phyloP scores from a whole-genome alignment of 2,888 invertebrate species.

The Cantharis rufa region DNA sequence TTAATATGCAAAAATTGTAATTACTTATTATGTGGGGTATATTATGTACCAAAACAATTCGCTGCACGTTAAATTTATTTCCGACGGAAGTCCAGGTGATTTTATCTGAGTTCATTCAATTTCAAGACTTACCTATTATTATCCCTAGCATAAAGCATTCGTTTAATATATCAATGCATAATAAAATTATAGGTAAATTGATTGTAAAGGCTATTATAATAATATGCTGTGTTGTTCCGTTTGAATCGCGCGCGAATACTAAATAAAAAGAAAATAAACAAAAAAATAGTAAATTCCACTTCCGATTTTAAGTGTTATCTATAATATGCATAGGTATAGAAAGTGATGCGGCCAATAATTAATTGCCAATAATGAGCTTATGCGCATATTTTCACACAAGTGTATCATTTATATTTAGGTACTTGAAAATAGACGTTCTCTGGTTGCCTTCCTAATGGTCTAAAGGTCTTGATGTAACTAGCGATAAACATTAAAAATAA shows the following conservation, averaged over 20 bases:
- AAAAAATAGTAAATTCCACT: neutral
- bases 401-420: too few species aligned
- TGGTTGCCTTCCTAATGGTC: too few species aligned
- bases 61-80: constrained; percentile 31
- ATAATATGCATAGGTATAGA: too few species aligned
- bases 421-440: too few species aligned
- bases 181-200: neutral
- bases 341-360: too few species aligned
- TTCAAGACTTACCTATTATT: constrained; percentile 10
- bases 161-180: neutral
- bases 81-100: constrained; percentile 46
- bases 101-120: constrained; percentile 34
- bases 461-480: too few species aligned
- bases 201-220: neutral
- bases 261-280: neutral
- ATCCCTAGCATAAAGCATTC: constrained; percentile 1
- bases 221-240: neutral
- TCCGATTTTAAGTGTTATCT: neutral
- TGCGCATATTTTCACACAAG: too few species aligned
- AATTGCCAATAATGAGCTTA: too few species aligned
- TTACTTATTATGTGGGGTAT: constrained; percentile 11
- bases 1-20: constrained; percentile 20
- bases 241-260: neutral
- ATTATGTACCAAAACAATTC: constrained; percentile 21
- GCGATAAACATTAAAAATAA: neutral